Conservation (phyloP, 2,113 vertebrate species). For the Indicator maculatus region DNA sequence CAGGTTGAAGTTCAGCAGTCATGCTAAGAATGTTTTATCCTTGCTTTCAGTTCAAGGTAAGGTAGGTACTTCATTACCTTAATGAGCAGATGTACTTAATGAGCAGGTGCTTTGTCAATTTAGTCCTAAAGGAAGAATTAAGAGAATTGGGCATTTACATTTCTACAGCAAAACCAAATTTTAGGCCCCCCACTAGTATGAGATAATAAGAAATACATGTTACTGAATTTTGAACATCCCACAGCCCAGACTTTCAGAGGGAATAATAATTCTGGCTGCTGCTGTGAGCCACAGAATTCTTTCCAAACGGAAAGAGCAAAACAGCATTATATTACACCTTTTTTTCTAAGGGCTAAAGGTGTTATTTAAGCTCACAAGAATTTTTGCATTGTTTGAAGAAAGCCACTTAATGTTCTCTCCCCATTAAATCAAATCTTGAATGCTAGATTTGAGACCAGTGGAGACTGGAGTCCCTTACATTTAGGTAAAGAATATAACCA, state of each 20-base stretch:
- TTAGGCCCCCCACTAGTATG: constrained; percentile 12
- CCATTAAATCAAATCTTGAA: background rate
- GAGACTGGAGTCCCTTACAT: constrained; percentile 7
- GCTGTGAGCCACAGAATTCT: constrained; percentile 54
- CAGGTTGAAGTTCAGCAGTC: background rate
- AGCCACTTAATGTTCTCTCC: constrained; percentile 21
- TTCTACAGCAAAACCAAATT: constrained; percentile 31
- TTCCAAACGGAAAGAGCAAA: constrained; percentile 40
- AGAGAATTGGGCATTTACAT: constrained; percentile 12
- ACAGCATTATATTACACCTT: background rate
- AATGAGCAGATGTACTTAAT: constrained; percentile 63
- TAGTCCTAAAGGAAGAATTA: constrained; percentile 50
- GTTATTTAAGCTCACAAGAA: constrained; percentile 35
- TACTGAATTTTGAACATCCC: constrained; percentile 37
- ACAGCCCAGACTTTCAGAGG: constrained; percentile 43
- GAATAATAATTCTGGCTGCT: constrained; percentile 51
- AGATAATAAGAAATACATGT: constrained; percentile 12
- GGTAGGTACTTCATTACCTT: constrained; percentile 57
- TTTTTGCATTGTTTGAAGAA: constrained; percentile 57
- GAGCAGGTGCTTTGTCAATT: constrained; percentile 49
- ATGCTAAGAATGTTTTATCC: constrained; percentile 18
- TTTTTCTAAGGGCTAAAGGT: background rate
- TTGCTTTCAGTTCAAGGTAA: constrained; percentile 17
- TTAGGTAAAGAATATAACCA: constrained; percentile 42
- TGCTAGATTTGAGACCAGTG: constrained; percentile 18